Conservation (phyloP, 2,888 invertebrate genomes). For the Sycophila texana region DNA sequence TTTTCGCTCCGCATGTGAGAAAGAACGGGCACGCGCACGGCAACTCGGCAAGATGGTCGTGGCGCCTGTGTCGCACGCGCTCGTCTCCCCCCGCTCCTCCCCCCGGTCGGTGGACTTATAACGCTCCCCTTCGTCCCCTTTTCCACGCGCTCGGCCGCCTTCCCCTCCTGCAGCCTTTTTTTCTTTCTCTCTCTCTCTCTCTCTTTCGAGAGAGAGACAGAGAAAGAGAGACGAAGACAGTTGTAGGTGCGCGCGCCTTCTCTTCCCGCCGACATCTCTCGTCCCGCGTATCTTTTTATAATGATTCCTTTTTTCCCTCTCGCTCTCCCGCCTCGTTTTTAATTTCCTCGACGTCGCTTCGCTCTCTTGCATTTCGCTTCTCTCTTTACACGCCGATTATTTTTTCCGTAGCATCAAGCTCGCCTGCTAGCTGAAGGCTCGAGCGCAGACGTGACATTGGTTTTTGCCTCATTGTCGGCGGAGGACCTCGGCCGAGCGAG, state of each 20-base stretch:
- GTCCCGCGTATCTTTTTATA: conserved; percentile 34
- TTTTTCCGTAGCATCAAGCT: neutral
- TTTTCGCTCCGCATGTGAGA: too few species aligned
- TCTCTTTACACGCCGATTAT: conserved; percentile 35
- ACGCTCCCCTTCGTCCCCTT: conserved; percentile 3
- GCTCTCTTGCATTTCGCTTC: conserved; percentile 22
- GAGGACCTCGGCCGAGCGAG: neutral
- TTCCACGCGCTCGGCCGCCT: neutral
- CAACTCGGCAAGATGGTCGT: conserved; percentile 17
- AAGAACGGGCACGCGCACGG: neutral
- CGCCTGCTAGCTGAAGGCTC: too few species aligned
- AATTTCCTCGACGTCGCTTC: conserved; percentile 19
- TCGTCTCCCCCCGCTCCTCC: neutral
- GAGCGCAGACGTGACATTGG: neutral
- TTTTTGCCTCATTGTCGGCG: conserved; percentile 2
- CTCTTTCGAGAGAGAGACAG: neutral
- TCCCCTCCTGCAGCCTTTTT: neutral
- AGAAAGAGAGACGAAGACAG: neutral
- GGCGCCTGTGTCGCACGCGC: neutral
- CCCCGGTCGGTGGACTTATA: neutral
- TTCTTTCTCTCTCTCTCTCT: too few species aligned
- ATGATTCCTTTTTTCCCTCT: conserved; percentile 37
- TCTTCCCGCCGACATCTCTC: neutral
- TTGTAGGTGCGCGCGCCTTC: neutral
- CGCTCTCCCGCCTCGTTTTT: conserved; percentile 24